phyloP scores from a whole-genome alignment of 30 jellyfish, hydroid and myxozoan genomes.

The Cassiopea xamachana region DNA sequence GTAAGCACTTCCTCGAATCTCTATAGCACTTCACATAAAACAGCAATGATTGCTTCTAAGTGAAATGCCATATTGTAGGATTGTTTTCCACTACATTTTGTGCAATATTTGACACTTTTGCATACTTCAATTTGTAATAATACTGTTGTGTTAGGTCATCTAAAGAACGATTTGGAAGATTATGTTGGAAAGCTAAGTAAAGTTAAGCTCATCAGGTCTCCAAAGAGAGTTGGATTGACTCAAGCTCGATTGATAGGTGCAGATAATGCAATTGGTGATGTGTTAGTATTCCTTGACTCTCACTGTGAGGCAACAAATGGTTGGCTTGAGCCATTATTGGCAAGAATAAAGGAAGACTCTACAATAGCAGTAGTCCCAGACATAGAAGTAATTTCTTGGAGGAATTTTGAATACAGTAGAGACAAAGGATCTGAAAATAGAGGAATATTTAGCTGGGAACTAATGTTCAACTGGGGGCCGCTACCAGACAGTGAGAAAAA shows the following conservation, averaged over 20 bases:
- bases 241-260: constrained; percentile 99
- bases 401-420: constrained; percentile 84
- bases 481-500: constrained; percentile 91
- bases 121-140: too few species aligned
- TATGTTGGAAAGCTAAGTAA: constrained; percentile 62
- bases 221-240: constrained; percentile 96
- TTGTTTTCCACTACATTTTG: too few species aligned
- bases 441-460: constrained; percentile 98
- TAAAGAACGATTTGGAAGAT: constrained; percentile 64
- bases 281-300: constrained; percentile 95
- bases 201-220: constrained; percentile 88
- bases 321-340: constrained; percentile 98
- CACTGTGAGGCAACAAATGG: constrained; percentile 98
- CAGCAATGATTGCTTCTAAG: too few species aligned
- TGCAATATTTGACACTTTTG: too few species aligned
- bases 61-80: too few species aligned
- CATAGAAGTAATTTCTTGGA: constrained; percentile 96
- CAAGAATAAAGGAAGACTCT: constrained; percentile 84
- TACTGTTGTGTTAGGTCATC: constrained; percentile 45
- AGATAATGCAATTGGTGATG: constrained; percentile 96
- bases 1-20: too few species aligned
- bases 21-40: too few species aligned
- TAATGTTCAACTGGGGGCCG: constrained; percentile 99
- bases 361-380: constrained; percentile 96
- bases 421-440: constrained; percentile 91